These are phyloP conservation scores for Nothoprocta perdicaria DNA, from an alignment of 2,113 vertebrate species.

Conservation along the genomic window DNA sequence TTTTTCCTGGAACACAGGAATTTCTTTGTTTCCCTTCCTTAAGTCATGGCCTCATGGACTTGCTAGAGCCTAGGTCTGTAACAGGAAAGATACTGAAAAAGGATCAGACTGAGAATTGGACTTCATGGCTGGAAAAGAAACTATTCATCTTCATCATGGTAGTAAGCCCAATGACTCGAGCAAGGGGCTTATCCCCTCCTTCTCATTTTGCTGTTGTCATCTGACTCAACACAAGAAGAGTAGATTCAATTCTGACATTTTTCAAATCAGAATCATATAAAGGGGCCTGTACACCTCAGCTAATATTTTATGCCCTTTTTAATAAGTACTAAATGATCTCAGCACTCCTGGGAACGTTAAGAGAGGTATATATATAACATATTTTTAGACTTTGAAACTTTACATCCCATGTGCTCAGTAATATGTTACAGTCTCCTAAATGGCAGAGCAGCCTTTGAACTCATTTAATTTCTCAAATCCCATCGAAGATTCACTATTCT, in stretches of 20 bases:
- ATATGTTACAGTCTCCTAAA: not conserved
- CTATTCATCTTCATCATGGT: accelerated
- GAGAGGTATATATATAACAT: not conserved
- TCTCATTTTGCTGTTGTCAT: not conserved
- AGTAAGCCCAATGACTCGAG: accelerated
- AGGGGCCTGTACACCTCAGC: not conserved
- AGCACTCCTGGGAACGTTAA: slow-evolving; percentile 16
- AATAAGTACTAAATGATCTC: slow-evolving; percentile 54
- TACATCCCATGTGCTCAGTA: slow-evolving; percentile 11
- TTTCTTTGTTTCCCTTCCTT: not conserved
- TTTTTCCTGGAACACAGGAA: not conserved
- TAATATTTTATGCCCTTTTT: slow-evolving; percentile 36
- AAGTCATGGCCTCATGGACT: not conserved
- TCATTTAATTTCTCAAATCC: slow-evolving; percentile 2
- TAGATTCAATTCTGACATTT: not conserved
- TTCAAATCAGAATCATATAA: not conserved
- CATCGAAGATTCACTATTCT: slow-evolving; percentile 5
- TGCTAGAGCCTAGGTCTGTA: not conserved
- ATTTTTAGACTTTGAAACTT: not conserved
- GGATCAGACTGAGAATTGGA: not conserved
- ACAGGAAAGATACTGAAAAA: not conserved
- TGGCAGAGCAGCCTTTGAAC: not conserved
- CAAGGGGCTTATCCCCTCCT: not conserved
- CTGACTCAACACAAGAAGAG: not conserved
- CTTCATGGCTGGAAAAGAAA: not conserved